These are phyloP conservation scores for Enteromius trimaculatus DNA, from an alignment of 2,797 vertebrate genomes.

Conservation along the genomic window DNA sequence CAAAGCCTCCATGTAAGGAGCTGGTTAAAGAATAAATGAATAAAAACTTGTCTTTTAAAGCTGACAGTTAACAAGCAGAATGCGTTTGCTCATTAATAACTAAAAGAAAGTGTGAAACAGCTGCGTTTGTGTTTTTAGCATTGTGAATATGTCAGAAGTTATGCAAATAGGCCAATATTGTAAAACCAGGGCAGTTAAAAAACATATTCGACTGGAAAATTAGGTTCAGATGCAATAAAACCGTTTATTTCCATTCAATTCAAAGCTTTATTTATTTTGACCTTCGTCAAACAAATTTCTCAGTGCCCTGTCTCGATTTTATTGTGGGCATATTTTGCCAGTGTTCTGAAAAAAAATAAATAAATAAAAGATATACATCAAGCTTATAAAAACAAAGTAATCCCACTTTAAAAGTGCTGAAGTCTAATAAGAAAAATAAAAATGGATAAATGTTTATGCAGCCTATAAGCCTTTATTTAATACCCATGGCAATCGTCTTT, in stretches of 20 bases:
- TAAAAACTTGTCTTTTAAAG: neutral
- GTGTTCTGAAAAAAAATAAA: neutral
- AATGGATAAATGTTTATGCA: neutral
- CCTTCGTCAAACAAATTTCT: neutral
- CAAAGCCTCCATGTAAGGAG: slow-evolving; percentile 3
- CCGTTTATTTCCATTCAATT: neutral
- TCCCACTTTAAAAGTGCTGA: neutral
- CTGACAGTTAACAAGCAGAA: neutral
- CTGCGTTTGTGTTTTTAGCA: neutral
- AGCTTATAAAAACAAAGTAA: neutral
- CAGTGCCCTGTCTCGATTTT: neutral
- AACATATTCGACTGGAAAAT: neutral
- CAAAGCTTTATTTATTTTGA: neutral
- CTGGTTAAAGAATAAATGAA: neutral
- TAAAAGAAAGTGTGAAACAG: neutral
- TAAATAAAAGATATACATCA: neutral
- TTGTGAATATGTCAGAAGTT: neutral
- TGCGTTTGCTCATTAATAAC: slow-evolving; percentile 10
- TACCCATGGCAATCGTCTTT: neutral
- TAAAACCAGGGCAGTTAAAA: neutral
- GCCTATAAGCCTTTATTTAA: slow-evolving; percentile 10
- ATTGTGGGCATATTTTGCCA: neutral
- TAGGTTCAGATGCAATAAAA: neutral
- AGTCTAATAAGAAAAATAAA: neutral
- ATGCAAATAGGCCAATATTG: neutral